Percentiles rank a stretch among this genome's conserved stretches.
Evolutionary conservation across 2,113 vertebrate genomes (phyloP).

Genomic region (Pungitius pungitius): DNA sequence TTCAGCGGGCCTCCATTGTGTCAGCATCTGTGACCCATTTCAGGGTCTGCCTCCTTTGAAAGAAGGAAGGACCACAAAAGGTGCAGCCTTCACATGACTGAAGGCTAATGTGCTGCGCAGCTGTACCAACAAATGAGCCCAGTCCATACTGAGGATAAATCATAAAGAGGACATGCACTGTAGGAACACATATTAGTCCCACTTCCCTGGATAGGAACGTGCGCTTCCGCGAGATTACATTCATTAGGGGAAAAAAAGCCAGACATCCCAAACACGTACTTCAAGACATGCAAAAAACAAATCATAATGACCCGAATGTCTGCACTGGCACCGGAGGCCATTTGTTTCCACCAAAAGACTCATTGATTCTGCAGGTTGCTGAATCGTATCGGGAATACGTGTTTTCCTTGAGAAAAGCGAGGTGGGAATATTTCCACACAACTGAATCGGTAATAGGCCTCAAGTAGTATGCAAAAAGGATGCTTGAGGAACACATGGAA

Average conservation of each 20-base stretch:
- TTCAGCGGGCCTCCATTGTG: conserved; percentile 7
- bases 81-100: conserved; percentile 13
- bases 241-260: conserved; percentile 27
- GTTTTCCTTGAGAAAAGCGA: conserved; percentile 29
- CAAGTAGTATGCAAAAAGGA: conserved; percentile 10
- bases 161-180: conserved; percentile 17
- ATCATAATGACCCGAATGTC: conserved; percentile 69
- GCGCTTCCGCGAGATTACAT: conserved; percentile 17
- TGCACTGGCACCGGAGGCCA: conserved; percentile 57
- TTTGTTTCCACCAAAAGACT: conserved; percentile 74
- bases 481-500: conserved; percentile 19
- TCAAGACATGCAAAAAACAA: conserved; percentile 49
- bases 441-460: conserved; percentile 4
- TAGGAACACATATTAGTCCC: conserved; percentile 21
- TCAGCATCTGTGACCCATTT: conserved; percentile 45
- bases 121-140: background rate
- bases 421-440: conserved; percentile 26
- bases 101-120: conserved; percentile 15
- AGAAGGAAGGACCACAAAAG: conserved; percentile 23
- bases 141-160: conserved; percentile 22
- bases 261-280: conserved; percentile 45
- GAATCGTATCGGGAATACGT: conserved; percentile 28
- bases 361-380: conserved; percentile 72
- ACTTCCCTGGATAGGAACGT: conserved; percentile 29
- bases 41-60: background rate